Evolutionary conservation across 2,113 vertebrate genomes (phyloP).

Genomic region (Ochotona curzoniae): DNA sequence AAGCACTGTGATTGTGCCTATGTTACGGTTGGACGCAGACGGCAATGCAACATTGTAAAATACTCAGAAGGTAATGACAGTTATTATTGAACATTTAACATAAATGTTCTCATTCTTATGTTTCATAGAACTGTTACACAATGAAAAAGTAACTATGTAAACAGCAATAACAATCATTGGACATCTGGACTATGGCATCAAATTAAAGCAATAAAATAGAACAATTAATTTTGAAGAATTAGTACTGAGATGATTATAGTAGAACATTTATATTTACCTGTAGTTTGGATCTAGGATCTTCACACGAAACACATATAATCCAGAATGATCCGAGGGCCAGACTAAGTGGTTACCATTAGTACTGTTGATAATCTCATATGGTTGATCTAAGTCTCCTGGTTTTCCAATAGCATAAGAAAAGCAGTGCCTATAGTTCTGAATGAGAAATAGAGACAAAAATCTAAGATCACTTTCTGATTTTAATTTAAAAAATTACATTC

Average conservation of each 20-base stretch:
- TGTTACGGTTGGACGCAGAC: not conserved
- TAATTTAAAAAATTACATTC: constrained; percentile 33
- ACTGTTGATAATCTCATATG: constrained; percentile 83
- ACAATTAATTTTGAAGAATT: not conserved
- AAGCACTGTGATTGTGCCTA: not conserved
- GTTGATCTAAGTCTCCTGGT: constrained; percentile 74
- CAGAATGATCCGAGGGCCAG: constrained; percentile 68
- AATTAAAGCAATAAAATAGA: constrained; percentile 19
- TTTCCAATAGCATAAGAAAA: constrained; percentile 74
- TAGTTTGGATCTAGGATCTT: constrained; percentile 82
- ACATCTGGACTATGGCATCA: not conserved
- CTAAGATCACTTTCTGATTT: constrained; percentile 42
- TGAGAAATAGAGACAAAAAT: constrained; percentile 14
- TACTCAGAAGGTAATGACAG: not conserved
- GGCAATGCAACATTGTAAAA: not conserved
- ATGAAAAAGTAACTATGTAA: constrained; percentile 1
- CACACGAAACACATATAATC: constrained; percentile 77
- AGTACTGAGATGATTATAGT: not conserved
- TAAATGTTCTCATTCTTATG: not conserved
- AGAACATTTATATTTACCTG: constrained; percentile 70
- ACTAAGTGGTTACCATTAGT: constrained; percentile 72
- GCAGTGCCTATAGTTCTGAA: constrained; percentile 83
- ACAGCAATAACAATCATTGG: not conserved
- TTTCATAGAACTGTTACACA: constrained; percentile 26
- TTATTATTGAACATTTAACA: not conserved